Evolutionary conservation across 2,888 invertebrate species (phyloP).

Genomic region (Ashinkailepas kermadecensis): DNA sequence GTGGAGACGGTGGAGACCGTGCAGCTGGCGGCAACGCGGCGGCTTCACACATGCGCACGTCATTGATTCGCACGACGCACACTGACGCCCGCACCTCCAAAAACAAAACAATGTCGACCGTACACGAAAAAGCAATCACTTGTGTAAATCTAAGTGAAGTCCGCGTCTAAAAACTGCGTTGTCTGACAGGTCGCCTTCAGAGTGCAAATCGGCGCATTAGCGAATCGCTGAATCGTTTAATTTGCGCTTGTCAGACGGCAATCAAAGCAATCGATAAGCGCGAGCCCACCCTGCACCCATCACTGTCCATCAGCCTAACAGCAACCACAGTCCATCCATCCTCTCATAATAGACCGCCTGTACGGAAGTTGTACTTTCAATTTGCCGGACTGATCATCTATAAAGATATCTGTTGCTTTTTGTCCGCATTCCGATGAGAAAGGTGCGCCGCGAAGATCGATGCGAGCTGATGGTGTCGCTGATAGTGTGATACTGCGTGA

Average conservation of each 20-base stretch:
- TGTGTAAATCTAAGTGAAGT: neutral
- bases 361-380: constrained; percentile 15
- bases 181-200: neutral
- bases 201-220: constrained; percentile 12
- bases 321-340: no score
- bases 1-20: no score
- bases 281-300: neutral
- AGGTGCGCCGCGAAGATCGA: neutral
- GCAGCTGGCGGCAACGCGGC: no score
- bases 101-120: constrained; percentile 4
- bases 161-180: neutral
- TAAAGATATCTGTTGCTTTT: constrained; percentile 2
- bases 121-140: neutral
- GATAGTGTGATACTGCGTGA: constrained; percentile 12
- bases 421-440: neutral
- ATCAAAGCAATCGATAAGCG: neutral
- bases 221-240: neutral
- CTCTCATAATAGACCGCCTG: neutral
- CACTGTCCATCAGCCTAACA: neutral
- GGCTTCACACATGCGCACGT: no score
- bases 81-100: neutral
- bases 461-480: neutral
- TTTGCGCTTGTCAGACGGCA: neutral
- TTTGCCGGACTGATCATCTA: constrained; percentile 11
- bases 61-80: no score